Conservation (phyloP, 2,888 invertebrate species). For the Lochmaea capreae region DNA sequence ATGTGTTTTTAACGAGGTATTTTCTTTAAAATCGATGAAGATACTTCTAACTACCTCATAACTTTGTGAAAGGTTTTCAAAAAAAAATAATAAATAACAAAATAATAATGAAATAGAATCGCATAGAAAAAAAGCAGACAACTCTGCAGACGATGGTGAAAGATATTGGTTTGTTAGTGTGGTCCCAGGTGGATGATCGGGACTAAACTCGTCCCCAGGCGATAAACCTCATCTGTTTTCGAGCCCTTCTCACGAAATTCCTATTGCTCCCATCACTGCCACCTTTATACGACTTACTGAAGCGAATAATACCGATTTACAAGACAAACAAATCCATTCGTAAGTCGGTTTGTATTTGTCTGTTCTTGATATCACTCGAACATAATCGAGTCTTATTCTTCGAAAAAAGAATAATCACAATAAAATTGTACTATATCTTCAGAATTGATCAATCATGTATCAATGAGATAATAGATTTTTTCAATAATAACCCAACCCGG, state of each 20-base stretch:
- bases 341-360: slow-evolving; percentile 12
- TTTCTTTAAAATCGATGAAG: background rate
- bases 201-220: slow-evolving; percentile 59
- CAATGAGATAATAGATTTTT: background rate
- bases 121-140: slow-evolving; percentile 40
- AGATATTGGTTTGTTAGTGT: slow-evolving; percentile 58
- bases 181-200: slow-evolving; percentile 61
- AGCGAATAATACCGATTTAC: slow-evolving; percentile 20
- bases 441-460: background rate
- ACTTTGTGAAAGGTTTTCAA: too few species aligned
- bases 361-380: slow-evolving; percentile 16
- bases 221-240: slow-evolving; percentile 57
- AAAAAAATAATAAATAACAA: background rate
- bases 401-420: background rate
- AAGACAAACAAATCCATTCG: slow-evolving; percentile 21
- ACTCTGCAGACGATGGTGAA: slow-evolving; percentile 49
- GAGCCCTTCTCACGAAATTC: slow-evolving; percentile 48
- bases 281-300: slow-evolving; percentile 22
- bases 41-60: too few species aligned
- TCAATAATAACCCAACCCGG: too few species aligned
- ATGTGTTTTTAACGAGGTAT: background rate
- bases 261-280: slow-evolving; percentile 40
- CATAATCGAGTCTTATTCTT: slow-evolving; percentile 7
- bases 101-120: slow-evolving; percentile 16
- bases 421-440: background rate